These are phyloP conservation scores for Penaeus vannamei DNA, from an alignment of 1,140 invertebrate genomes.

Conservation along the genomic window DNA sequence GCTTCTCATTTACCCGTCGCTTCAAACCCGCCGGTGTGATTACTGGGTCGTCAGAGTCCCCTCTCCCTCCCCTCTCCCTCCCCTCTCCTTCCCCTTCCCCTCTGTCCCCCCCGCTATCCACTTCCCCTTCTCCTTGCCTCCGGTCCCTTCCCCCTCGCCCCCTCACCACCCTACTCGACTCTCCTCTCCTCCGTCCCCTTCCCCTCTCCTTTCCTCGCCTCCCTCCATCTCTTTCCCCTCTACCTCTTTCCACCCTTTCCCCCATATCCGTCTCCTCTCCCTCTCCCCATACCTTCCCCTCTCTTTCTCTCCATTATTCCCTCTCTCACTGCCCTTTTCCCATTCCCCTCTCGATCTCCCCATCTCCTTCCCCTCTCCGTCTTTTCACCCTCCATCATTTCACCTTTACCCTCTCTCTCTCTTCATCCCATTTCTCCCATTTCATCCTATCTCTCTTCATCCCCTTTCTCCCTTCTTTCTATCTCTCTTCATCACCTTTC, in stretches of 20 bases:
- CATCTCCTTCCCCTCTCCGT: background rate
- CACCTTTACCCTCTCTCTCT: background rate
- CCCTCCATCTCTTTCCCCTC: background rate
- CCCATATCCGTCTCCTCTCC: background rate
- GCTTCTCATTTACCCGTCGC: too few species aligned
- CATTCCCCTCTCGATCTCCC: background rate
- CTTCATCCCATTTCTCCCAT: background rate
- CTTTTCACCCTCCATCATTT: background rate
- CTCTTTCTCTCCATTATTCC: background rate
- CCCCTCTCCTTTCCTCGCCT: background rate
- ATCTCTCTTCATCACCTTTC: background rate
- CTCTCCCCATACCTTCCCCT: background rate
- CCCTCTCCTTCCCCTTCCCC: background rate
- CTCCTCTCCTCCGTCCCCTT: background rate
- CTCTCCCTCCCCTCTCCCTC: background rate
- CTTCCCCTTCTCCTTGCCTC: background rate
- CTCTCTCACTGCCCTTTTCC: background rate
- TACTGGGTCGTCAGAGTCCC: too few species aligned
- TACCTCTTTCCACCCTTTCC: background rate
- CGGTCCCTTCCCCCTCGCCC: background rate
- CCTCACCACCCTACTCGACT: background rate
- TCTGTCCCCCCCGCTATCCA: background rate
- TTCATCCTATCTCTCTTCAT: background rate
- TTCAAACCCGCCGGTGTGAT: too few species aligned
- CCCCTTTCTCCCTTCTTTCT: background rate